Conservation (phyloP, 2,888 invertebrate genomes). For the Watsonalla cultraria region DNA sequence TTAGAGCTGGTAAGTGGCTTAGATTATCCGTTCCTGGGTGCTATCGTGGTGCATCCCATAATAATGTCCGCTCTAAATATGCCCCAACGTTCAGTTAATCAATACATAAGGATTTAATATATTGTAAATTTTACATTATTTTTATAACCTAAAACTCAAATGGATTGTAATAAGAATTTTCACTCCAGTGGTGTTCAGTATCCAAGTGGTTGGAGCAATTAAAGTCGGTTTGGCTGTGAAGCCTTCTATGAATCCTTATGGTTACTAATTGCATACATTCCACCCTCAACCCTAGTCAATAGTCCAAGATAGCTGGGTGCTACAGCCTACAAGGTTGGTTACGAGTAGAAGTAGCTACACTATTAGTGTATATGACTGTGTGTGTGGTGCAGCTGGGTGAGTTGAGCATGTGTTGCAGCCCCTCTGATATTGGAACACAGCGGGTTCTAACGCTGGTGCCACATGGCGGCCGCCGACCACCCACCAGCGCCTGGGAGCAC, state of each 20-base stretch:
- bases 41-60: too few species aligned
- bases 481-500: background rate
- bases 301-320: background rate
- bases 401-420: conserved; percentile 44
- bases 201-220: conserved; percentile 21
- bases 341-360: background rate
- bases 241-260: conserved; percentile 13
- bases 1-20: conserved; percentile 56
- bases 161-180: conserved; percentile 11
- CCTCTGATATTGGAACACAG: conserved; percentile 64
- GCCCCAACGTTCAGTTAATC: too few species aligned
- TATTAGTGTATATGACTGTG: background rate
- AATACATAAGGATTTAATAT: too few species aligned
- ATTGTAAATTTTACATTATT: too few species aligned
- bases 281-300: background rate
- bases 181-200: conserved; percentile 28
- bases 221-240: conserved; percentile 12
- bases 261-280: conserved; percentile 9
- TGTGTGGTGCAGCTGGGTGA: background rate
- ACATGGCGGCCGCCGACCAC: background rate
- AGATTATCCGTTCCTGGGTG: background rate
- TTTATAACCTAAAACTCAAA: too few species aligned
- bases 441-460: conserved; percentile 33
- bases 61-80: too few species aligned
- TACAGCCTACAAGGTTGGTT: background rate